Conservation (phyloP, 1,140 invertebrate species). For the Mycetomoellerius zeteki region DNA sequence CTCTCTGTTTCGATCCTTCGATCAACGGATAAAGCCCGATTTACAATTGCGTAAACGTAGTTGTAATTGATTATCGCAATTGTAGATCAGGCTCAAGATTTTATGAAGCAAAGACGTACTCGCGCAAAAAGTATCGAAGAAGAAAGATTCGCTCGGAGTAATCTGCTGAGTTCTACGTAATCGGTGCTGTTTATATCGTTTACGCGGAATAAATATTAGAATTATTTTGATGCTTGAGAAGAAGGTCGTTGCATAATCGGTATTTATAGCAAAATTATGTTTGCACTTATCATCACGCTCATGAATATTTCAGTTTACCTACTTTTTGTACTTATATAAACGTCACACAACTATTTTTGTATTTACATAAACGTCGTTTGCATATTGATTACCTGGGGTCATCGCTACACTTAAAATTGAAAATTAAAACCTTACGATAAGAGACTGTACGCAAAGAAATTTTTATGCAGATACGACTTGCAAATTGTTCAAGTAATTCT, state of each 20-base stretch:
- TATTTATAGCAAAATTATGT: constrained; percentile 5
- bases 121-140: not conserved
- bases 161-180: constrained; percentile 10
- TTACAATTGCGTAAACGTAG: too few relatives aligned
- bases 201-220: constrained; percentile 11
- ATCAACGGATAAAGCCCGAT: not conserved
- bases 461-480: not conserved
- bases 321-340: not conserved
- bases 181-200: not conserved
- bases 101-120: not conserved
- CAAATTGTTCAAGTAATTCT: not conserved
- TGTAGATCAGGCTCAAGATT: not conserved
- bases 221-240: not conserved
- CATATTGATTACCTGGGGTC: not conserved
- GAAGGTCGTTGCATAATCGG: not conserved
- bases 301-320: constrained; percentile 19
- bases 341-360: constrained; percentile 1
- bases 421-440: constrained; percentile 3
- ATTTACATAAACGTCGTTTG: constrained; percentile 3
- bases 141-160: not conserved
- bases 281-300: not conserved
- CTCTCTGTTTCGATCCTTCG: not conserved
- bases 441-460: not conserved
- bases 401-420: constrained; percentile 11
- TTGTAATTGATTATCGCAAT: too few relatives aligned